Evolutionary conservation across 2,113 vertebrate genomes (phyloP), one percentile per base, ranked within the genome.

Genomic region (Lagopus muta): DNA sequence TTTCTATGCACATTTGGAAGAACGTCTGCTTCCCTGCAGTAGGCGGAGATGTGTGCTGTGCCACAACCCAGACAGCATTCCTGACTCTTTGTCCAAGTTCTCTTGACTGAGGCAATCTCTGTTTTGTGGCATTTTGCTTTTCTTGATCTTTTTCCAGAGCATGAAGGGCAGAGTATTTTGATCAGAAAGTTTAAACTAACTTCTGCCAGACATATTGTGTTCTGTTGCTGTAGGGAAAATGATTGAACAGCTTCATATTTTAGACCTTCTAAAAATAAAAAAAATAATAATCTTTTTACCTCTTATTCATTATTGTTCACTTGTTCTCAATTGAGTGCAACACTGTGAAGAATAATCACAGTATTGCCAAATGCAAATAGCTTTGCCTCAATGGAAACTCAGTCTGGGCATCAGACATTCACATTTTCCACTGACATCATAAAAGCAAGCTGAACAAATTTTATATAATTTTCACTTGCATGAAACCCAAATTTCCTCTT

Each of bases 401-500:
- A 55, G 60, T 71, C 73, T 86, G 72, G 45, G 34, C 91, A 38
- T 84, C 72, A 71, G 71, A 57, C 73, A 91, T 82, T 93, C 88
- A 88, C 32, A 86, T 92, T 96, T 95, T 94, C 92, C 91, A 92
- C 52, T 93, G 91, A 88, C 95, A 94, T 95, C 66, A 93, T 38
- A 5, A 91, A 88, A 93, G 77, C 71, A 79, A 92, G 82, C 57
- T 86, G 76, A 89, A 65, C 24, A 86, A 30, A 77, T 61, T 74
- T 84, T n/a, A 73, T 40, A 52, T 50, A 43, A 54, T 89, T 93
- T 82, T 71, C 42, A 71, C 16, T 82, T 79, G 61, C 32, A 87
- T 74, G 61, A 91, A 96, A 81, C 79, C 58, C 82, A 24, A 43
- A 52, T 79, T 71, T 88, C 69, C 72, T 21, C 12, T 43, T 70